Base-by-base conservation (phyloP, 1,140 invertebrate genomes). In the Drosophila albomicans region DNA sequence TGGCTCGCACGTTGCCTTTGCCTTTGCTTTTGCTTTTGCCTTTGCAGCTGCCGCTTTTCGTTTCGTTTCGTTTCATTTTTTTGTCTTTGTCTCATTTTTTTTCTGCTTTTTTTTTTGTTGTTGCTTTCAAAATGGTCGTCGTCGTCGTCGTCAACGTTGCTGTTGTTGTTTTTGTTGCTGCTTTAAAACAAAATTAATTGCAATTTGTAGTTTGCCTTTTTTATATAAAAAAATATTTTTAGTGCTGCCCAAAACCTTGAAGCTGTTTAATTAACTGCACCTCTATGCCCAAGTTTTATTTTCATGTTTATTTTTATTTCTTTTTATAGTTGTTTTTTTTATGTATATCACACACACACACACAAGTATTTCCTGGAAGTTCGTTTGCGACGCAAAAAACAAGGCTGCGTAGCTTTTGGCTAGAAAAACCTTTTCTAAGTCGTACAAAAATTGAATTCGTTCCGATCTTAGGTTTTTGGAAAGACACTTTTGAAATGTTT, bases 41-140 rank as follows among this genome's bases (percentile, higher is more conserved):
- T 67, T 71, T 78, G 85, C 85, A 85, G 86, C 86, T 90, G 85
- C 78, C 78, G 71, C 65, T 62, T 88, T 69, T 78, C 70, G 58
- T 66, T 41, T 48, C 38, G 6, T 61, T 48, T 49, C n/a, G 16
- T 32, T 32, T 32, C 30, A 20, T 46, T 30, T 56, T 57, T 51
- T 69, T 70, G 25, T 15, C 63, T 67, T 63, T 70, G 11, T 16
- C 48, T 58, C 20, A 4, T 49, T 65, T 49, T 62, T 46, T 68
- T n/a, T 51, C 66, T 85, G 11, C n/a, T 80, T 62, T 52, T 52
- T 79, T 78, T 68, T 10, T 68, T 51, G 20, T 57, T 64, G 30
- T 48, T 43, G 48, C 45, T 71, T 68, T 69, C 65, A 74, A 85
- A 86, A 86, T 87, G 82, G 79, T 79, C 16, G 82, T 71, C 79